Conservation (phyloP, 2,113 vertebrate species). For the Equus przewalskii region DNA sequence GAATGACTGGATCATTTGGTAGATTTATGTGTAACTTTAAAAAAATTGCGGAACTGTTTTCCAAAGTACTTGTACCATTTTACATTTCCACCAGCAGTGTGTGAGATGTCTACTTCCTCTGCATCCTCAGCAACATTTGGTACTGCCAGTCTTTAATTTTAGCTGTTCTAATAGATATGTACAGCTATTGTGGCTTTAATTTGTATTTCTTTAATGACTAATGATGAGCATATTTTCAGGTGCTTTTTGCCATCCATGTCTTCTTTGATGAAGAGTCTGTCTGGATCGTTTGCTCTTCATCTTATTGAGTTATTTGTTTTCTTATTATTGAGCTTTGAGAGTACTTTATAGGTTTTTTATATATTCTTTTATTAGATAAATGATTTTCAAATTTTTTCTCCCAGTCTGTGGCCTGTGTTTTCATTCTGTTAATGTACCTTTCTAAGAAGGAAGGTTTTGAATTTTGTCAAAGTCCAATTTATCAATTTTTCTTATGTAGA, state of each 20-base stretch:
- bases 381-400: slow-evolving; percentile 34
- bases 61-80: background rate
- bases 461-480: background rate
- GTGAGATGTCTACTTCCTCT: background rate
- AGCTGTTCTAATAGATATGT: background rate
- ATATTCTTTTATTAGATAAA: background rate
- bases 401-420: background rate
- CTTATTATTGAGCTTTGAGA: slow-evolving; percentile 37
- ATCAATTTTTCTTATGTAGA: background rate
- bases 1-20: background rate
- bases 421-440: background rate
- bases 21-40: slow-evolving; percentile 21
- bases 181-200: background rate
- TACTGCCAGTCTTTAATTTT: background rate
- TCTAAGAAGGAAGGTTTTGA: background rate
- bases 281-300: background rate
- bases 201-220: background rate
- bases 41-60: background rate
- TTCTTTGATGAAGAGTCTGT: background rate
- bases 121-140: background rate
- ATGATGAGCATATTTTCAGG: background rate
- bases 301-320: slow-evolving; percentile 13
- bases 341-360: background rate
- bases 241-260: background rate
- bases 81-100: background rate